Base-by-base conservation (phyloP, 2,797 vertebrate genomes). In the Psittacula echo region DNA sequence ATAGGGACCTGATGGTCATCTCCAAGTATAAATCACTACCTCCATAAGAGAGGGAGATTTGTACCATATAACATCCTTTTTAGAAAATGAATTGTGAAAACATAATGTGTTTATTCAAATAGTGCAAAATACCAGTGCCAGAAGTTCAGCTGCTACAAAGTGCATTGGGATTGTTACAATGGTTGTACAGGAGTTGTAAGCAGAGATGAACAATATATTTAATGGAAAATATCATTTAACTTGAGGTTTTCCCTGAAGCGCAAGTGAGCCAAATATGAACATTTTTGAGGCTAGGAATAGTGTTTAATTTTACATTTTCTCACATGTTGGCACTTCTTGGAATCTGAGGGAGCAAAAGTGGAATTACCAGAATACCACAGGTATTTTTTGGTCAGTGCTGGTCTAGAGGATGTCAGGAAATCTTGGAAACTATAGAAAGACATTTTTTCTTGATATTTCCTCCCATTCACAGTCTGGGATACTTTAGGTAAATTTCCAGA, bases 301-400 rank as follows among this genome's bases (percentile, higher is more conserved):
- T 37, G 29, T 68, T 93, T 68, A 88, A 81, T 90, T 91, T 29
- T 62, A 54, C 20, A 22, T 89, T 90, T 89, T 89, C 68, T 92
- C 20, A 50, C 21, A 75, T n/a, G 10, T 50, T 90, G 58, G 34
- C 32, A 82, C 10, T 82, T 78, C 30, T 34, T 93, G 54, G 60
- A 88, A 65, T 84, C 32, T 62, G 32, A 53, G 39, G 32, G 58
- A 90, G 32, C 47, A 80, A 47, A 84, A 64, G 5, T 45, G 27
- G 39, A 91, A 79, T 90, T 80, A 74, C 21, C 17, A 77, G 77
- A 94, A 76, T 79, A 90, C 48, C 84, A 93, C 77, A 82, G 37
- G 71, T 73, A 78, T 87, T 91, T 88, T 91, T 70, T 17, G 23
- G 20, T 5, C 66, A 67, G 7, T 82, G 44, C 16, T 85, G 18